A percentile compares a stretch with the other conserved stretches of the same genome.
Conservation (phyloP, 2,797 vertebrate genomes). For the Gambusia yucatana region DNA sequence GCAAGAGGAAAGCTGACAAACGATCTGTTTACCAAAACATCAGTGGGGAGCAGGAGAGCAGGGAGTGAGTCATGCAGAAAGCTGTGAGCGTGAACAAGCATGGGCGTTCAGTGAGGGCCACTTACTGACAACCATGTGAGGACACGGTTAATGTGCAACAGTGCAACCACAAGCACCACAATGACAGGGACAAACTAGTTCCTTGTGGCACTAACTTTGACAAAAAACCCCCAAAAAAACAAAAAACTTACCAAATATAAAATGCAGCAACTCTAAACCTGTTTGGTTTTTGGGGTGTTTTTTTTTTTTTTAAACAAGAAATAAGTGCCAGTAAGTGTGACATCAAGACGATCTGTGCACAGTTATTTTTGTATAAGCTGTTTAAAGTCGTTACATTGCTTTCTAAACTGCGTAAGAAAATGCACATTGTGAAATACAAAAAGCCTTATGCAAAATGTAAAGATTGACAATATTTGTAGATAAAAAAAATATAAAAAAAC, state of each 20-base stretch:
- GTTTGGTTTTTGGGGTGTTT: slow-evolving; percentile 5
- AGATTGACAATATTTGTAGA: not conserved
- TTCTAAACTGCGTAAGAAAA: not conserved
- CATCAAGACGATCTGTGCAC: slow-evolving; percentile 13
- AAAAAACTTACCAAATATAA: slow-evolving; percentile 41
- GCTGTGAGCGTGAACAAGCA: slow-evolving; percentile 62
- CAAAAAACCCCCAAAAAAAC: not conserved
- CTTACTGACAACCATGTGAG: slow-evolving; percentile 48
- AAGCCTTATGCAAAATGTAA: not conserved
- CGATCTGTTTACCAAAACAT: slow-evolving; percentile 26
- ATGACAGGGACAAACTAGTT: slow-evolving; percentile 33
- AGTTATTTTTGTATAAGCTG: slow-evolving; percentile 17
- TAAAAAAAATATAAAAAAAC: not conserved
- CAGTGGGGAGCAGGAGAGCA: slow-evolving; percentile 38
- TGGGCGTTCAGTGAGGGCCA: slow-evolving; percentile 47
- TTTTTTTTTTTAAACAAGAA: slow-evolving; percentile 12
- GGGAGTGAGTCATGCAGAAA: slow-evolving; percentile 74
- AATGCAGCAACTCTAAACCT: slow-evolving; percentile 49
- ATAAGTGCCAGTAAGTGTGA: slow-evolving; percentile 31
- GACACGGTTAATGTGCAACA: slow-evolving; percentile 25
- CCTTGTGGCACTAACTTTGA: slow-evolving; percentile 19
- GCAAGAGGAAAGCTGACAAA: slow-evolving; percentile 17
- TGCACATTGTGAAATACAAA: not conserved
- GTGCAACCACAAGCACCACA: slow-evolving; percentile 52
- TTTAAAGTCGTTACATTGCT: not conserved